Conservation (phyloP, 2,113 vertebrate genomes). For the Pipa parva region DNA sequence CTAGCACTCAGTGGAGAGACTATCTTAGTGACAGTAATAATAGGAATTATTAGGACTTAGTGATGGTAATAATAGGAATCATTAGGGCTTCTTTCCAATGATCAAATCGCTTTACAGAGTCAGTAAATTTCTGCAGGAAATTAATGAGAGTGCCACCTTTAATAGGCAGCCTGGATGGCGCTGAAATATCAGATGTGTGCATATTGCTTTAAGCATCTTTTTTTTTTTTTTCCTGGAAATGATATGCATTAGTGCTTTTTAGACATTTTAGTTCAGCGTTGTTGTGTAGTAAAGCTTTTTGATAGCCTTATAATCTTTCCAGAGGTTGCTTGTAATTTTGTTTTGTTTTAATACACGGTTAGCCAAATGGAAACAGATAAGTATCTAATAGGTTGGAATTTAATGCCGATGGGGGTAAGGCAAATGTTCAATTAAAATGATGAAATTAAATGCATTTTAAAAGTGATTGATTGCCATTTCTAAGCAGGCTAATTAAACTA, state of each 20-base stretch:
- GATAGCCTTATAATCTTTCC: neutral
- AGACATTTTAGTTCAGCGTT: neutral
- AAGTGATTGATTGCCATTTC: conserved; percentile 1
- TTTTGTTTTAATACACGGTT: neutral
- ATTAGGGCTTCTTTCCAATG: too few relatives aligned
- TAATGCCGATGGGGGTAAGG: neutral
- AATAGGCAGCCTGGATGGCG: too few relatives aligned
- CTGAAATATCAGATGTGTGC: neutral
- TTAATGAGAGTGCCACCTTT: too few relatives aligned
- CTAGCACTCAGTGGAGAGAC: too few relatives aligned
- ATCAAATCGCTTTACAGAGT: too few relatives aligned
- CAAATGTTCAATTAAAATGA: neutral
- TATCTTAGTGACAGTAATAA: too few relatives aligned
- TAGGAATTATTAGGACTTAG: too few relatives aligned
- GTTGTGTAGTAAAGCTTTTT: neutral
- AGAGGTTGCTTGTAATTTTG: neutral
- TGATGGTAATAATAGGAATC: too few relatives aligned
- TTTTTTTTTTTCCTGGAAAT: neutral
- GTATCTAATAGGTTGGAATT: neutral
- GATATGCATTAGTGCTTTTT: too few relatives aligned
- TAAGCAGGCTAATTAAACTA: neutral
- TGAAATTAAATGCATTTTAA: conserved; percentile 2
- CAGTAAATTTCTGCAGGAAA: too few relatives aligned
- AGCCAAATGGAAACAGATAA: neutral
- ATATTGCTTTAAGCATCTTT: neutral